Percentiles rank a stretch among this genome's conserved stretches.
Evolutionary conservation across 2,888 invertebrate genomes (phyloP).

Genomic region (Caenorhabditis sp.): DNA sequence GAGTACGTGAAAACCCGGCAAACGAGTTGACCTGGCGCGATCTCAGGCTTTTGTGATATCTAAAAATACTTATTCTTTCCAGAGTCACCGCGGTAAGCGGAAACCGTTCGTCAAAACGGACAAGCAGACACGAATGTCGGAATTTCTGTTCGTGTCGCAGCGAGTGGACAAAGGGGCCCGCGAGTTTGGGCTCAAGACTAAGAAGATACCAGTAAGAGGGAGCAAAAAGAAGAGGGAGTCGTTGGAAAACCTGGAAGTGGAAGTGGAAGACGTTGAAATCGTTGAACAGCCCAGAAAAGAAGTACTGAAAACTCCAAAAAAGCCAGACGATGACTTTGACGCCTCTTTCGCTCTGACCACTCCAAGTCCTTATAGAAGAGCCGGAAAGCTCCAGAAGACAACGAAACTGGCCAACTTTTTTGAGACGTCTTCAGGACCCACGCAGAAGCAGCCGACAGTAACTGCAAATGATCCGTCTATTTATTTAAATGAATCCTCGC

Average conservation of each 20-base stretch:
- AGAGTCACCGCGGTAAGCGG: too few relatives aligned
- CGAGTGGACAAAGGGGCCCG: constrained; percentile 53
- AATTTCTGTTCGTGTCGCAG: constrained; percentile 44
- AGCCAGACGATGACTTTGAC: not conserved
- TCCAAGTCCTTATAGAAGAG: too few relatives aligned
- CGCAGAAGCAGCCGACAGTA: too few relatives aligned
- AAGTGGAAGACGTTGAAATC: not conserved
- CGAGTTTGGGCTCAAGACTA: constrained; percentile 43
- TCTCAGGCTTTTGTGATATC: too few relatives aligned
- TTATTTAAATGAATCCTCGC: not conserved
- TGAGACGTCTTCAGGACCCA: too few relatives aligned
- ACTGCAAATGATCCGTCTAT: not conserved
- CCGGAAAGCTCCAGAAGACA: too few relatives aligned
- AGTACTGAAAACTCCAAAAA: not conserved
- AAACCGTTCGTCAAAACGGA: too few relatives aligned
- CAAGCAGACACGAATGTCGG: constrained; percentile 52
- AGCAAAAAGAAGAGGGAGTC: constrained; percentile 45
- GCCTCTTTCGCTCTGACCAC: not conserved
- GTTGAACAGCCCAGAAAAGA: too few relatives aligned
- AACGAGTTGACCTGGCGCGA: too few relatives aligned
- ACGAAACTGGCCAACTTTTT: too few relatives aligned
- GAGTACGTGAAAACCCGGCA: too few relatives aligned
- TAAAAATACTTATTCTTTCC: too few relatives aligned
- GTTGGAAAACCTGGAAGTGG: constrained; percentile 27
- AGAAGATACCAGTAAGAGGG: constrained; percentile 39